These are phyloP conservation scores for Drosophila buzzatii DNA, from an alignment of 2,888 invertebrate genomes.

Conservation along the genomic window DNA sequence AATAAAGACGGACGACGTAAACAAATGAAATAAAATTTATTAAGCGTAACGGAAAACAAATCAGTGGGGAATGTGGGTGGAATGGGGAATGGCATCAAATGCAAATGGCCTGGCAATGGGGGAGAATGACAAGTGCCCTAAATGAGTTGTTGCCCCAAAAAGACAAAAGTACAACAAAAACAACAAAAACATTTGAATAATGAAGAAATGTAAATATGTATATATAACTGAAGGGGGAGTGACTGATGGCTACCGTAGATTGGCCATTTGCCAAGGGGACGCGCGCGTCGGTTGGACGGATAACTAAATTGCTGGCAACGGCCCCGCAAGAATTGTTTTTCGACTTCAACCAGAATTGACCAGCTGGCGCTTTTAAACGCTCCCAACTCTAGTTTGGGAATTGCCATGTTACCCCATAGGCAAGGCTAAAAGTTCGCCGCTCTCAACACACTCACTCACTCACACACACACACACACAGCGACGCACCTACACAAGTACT, in stretches of 20 bases:
- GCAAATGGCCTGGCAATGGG: background rate
- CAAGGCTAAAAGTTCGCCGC: constrained; percentile 28
- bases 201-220: constrained; percentile 38
- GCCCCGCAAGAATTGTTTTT: constrained; percentile 21
- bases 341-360: constrained; percentile 27
- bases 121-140: constrained; percentile 34
- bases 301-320: constrained; percentile 10
- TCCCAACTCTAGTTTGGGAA: constrained; percentile 48
- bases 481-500: constrained; percentile 6
- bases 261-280: constrained; percentile 20
- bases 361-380: constrained; percentile 36
- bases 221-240: constrained; percentile 21
- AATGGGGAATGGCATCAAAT: background rate
- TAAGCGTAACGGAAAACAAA: constrained; percentile 34
- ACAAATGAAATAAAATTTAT: constrained; percentile 38
- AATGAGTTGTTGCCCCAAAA: constrained; percentile 28
- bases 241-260: constrained; percentile 25
- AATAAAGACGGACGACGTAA: constrained; percentile 23
- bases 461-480: constrained; percentile 1
- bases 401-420: constrained; percentile 20
- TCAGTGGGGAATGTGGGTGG: background rate
- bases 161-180: background rate
- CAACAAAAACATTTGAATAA: constrained; percentile 36
- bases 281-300: background rate
- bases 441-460: background rate